Base-by-base conservation (phyloP, 1,140 invertebrate genomes). In the Drosophila elegans region DNA sequence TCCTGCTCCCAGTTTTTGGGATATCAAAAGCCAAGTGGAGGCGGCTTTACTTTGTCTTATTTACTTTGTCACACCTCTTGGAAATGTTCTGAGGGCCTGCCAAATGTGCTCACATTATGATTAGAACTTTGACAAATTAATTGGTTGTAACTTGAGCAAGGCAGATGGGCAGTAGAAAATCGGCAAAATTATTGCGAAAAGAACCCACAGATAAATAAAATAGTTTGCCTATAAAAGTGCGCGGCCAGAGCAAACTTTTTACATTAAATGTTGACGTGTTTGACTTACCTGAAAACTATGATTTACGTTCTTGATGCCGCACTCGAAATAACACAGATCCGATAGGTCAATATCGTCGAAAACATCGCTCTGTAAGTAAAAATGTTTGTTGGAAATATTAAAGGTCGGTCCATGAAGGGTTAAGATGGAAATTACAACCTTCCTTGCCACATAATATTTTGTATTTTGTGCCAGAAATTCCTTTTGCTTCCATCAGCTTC, bases 271-370 rank as follows among this genome's bases (percentile, higher is more conserved):
- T 84, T 72, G 55, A 36, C 10, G n/a, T 9, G 10, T 49, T 27
- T n/a, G 29, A 80, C 93, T 93, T 92, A 97, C 97, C 95, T 97
- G 96, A 93, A 97, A 97, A 93, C 96, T 97, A 93, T 97, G 95
- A 93, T 97, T 96, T 76, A 96, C 95, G 94, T 96, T 97, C 94
- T 96, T 97, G 72, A 95, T 96, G 92, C 96, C 96, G 93, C 96
- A 97, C 94, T 97, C 96, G 36, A 96, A 96, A 89, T 97, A 95
- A 82, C 95, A 97, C 66, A 97, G 93, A 93, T 97, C 96, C 76
- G 95, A 95, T 81, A 97, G 93, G 90, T 96, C 96, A 92, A 96
- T 96, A 92, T 97, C 96, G 93, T 97, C 96, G 94, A 97, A 97
- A 69, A 97, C 95, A 91, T 95, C 95, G 92, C 96, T 96, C 97